Percentiles rank a stretch among this genome's conserved stretches.
Conservation (phyloP, 2,113 vertebrate genomes). For the Cisticola juncidis region DNA sequence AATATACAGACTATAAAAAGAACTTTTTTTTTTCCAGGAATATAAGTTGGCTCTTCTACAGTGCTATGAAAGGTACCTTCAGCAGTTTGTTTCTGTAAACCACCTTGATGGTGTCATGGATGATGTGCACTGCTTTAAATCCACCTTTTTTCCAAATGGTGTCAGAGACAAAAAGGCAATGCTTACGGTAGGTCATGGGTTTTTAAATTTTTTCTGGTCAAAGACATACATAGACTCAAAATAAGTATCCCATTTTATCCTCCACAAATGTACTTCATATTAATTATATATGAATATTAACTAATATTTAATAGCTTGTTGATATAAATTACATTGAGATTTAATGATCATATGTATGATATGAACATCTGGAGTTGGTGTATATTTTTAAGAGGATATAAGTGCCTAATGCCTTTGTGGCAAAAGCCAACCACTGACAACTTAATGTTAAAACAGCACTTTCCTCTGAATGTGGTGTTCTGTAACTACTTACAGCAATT, state of each 20-base stretch:
- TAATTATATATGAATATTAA: background rate
- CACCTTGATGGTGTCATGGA: slow-evolving; percentile 69
- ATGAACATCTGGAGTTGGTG: background rate
- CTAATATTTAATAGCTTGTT: background rate
- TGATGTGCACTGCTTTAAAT: slow-evolving; percentile 79
- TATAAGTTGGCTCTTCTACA: slow-evolving; percentile 86
- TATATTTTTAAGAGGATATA: background rate
- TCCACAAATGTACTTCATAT: background rate
- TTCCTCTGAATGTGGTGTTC: background rate
- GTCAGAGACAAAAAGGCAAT: slow-evolving; percentile 74
- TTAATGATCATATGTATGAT: background rate
- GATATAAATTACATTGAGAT: background rate
- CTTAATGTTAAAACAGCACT: background rate
- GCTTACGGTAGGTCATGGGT: slow-evolving; percentile 73
- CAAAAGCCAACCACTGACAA: background rate
- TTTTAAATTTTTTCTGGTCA: background rate
- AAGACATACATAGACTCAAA: background rate
- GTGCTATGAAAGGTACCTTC: slow-evolving; percentile 85
- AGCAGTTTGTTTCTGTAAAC: slow-evolving; percentile 68
- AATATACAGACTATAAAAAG: background rate
- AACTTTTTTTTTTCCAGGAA: slow-evolving; percentile 72
- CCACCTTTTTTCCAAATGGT: slow-evolving; percentile 84
- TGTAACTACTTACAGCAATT: background rate
- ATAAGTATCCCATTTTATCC: background rate
- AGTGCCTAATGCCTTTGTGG: background rate